Percentiles rank a stretch among this genome's conserved stretches.
phyloP scores from a whole-genome alignment of 2,113 vertebrate genomes.

The Mionectes macconnelli region DNA sequence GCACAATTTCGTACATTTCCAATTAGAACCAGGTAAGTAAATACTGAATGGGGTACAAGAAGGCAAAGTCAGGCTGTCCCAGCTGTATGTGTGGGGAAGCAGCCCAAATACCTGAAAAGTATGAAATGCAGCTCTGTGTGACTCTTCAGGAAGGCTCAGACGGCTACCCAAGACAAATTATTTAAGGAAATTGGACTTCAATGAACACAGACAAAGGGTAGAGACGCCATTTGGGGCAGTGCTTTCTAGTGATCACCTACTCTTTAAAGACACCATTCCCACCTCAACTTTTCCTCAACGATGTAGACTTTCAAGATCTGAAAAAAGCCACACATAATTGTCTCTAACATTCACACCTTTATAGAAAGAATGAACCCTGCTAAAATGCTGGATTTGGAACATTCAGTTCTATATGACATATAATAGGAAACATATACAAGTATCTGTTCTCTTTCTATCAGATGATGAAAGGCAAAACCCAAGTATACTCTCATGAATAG shows the following conservation, averaged over 20 bases:
- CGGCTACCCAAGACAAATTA: neutral
- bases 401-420: neutral
- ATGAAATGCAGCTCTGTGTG: neutral
- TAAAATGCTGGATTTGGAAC: neutral
- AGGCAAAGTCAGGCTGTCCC: neutral
- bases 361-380: neutral
- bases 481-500: neutral
- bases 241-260: neutral
- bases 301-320: neutral
- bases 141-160: neutral
- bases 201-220: neutral
- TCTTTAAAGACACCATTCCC: neutral
- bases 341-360: neutral
- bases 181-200: neutral
- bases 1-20: neutral
- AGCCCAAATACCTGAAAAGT: neutral
- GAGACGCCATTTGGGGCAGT: neutral
- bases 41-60: neutral
- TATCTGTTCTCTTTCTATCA: neutral
- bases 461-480: neutral
- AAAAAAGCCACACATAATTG: neutral
- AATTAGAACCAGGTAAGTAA: neutral
- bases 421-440: neutral
- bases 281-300: neutral
- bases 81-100: neutral